A percentile compares a stretch with the other conserved stretches of the same genome.
Evolutionary conservation across 2,888 invertebrate species (phyloP).

Genomic region (Geotrupes spiniger): DNA sequence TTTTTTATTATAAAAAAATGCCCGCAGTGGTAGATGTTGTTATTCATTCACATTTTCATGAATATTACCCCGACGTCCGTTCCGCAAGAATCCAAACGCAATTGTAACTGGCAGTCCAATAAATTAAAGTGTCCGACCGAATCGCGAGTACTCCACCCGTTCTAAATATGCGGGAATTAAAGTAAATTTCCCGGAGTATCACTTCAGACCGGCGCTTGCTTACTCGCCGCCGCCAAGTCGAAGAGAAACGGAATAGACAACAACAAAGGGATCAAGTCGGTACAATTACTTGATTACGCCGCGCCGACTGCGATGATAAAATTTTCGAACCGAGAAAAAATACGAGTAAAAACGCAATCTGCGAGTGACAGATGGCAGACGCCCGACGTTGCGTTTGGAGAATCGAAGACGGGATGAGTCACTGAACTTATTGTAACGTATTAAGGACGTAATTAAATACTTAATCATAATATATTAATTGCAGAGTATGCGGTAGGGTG

Average conservation of each 20-base stretch:
- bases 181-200: constrained; percentile 7
- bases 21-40: too few species aligned
- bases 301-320: constrained; percentile 1
- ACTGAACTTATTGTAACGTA: constrained; percentile 41
- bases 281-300: constrained; percentile 14
- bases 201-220: not conserved
- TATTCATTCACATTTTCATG: too few species aligned
- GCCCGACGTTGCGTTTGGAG: not conserved
- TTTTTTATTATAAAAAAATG: too few species aligned
- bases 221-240: too few species aligned
- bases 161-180: constrained; percentile 6
- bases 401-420: constrained; percentile 33
- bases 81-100: too few species aligned
- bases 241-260: not conserved
- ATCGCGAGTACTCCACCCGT: constrained; percentile 1
- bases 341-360: constrained; percentile 13
- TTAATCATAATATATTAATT: constrained; percentile 51
- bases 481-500: constrained; percentile 47
- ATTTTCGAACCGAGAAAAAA: not conserved
- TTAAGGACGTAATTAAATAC: constrained; percentile 48
- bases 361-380: constrained; percentile 17
- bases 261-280: constrained; percentile 7
- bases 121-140: constrained; percentile 7
- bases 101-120: not conserved
- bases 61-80: too few species aligned